Evolutionary conservation across 2,888 invertebrate species (phyloP).

Genomic region (Tyria jacobaeae): DNA sequence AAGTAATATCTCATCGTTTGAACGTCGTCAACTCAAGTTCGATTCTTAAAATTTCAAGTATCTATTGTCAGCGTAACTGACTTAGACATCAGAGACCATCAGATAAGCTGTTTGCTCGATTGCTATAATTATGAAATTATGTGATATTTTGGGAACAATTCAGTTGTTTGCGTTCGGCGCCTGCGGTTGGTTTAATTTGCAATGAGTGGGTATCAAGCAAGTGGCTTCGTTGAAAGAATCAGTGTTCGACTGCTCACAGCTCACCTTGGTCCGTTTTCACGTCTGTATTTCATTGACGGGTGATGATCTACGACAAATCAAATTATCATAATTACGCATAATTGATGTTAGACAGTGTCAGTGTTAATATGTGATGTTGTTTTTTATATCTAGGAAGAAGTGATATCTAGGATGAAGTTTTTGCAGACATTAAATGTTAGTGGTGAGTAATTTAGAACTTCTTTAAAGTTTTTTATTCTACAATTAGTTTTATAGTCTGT

Average conservation of each 20-base stretch:
- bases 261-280: not conserved
- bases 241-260: not conserved
- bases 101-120: too few species aligned
- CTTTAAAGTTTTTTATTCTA: not conserved
- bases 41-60: too few species aligned
- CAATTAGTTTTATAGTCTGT: too few species aligned
- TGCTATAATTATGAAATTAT: too few species aligned
- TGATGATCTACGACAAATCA: not conserved
- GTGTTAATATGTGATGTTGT: not conserved
- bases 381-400: too few species aligned
- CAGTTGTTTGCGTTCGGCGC: not conserved
- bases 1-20: too few species aligned
- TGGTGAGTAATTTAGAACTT: not conserved
- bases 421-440: conserved; percentile 1
- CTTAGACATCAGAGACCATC: too few species aligned
- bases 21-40: too few species aligned
- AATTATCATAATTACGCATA: not conserved
- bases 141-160: not conserved
- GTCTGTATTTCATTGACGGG: not conserved
- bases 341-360: conserved; percentile 1
- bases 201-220: conserved; percentile 3
- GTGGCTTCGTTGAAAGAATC: conserved; percentile 10
- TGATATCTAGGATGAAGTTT: not conserved
- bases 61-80: too few species aligned
- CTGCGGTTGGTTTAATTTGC: not conserved